Evolutionary conservation across 2,888 invertebrate species (phyloP).

Genomic region (Caenorhabditis afra): DNA sequence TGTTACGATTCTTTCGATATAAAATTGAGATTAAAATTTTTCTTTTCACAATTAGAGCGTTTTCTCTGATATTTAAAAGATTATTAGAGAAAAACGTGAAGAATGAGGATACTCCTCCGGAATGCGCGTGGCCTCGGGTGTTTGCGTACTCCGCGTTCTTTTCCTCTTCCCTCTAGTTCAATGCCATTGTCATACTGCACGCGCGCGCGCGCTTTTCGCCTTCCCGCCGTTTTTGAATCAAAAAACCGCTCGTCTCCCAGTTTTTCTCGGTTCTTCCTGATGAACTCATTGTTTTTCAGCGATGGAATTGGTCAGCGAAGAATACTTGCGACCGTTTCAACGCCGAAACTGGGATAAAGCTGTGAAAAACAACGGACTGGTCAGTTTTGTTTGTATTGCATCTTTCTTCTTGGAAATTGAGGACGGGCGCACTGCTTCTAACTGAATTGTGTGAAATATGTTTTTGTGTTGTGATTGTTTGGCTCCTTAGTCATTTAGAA

Average conservation of each 20-base stretch:
- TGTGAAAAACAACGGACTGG: neutral
- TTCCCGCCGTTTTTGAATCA: neutral
- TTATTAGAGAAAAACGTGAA: no score
- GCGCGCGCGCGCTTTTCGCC: no score
- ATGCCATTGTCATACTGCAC: neutral
- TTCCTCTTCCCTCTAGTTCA: neutral
- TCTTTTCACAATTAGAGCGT: no score
- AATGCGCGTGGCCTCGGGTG: neutral
- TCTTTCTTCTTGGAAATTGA: no score
- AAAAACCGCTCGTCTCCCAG: neutral
- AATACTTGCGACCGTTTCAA: conserved; percentile 3
- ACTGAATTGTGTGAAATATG: no score
- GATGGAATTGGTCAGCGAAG: neutral
- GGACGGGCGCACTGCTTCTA: no score
- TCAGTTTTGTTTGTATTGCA: neutral
- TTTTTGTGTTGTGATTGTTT: no score
- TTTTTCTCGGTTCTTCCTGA: neutral
- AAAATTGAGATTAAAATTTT: no score
- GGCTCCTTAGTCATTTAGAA: no score
- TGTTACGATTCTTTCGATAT: no score
- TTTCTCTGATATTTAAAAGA: no score
- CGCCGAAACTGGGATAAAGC: neutral
- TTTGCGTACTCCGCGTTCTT: neutral
- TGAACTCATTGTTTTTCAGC: neutral
- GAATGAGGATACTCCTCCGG: no score